Conservation (phyloP, 2,797 vertebrate genomes). For the Lycodopsis pacificus region DNA sequence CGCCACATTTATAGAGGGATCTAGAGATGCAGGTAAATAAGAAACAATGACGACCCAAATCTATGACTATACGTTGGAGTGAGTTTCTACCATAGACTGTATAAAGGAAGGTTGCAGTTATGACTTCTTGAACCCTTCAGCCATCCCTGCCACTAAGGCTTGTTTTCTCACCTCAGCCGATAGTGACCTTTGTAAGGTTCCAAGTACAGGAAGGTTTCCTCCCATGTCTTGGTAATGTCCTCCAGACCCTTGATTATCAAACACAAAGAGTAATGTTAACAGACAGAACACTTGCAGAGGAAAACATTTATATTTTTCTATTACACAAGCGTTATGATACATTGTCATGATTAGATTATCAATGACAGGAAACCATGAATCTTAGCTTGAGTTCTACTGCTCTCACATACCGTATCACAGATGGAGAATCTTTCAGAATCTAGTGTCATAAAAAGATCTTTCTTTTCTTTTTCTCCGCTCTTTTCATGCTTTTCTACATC, state of each 20-base stretch:
- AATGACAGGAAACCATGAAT: neutral
- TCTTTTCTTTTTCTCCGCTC: neutral
- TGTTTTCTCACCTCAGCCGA: conserved; percentile 82
- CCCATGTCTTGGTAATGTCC: conserved; percentile 86
- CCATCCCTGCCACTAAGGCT: neutral
- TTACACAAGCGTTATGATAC: neutral
- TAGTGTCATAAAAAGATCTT: neutral
- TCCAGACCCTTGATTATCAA: conserved; percentile 84
- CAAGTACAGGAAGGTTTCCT: conserved; percentile 83
- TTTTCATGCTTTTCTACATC: neutral
- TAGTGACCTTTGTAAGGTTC: conserved; percentile 88
- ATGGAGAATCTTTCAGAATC: neutral
- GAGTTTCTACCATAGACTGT: neutral
- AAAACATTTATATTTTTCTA: neutral
- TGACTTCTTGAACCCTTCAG: neutral
- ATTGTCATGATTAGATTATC: neutral
- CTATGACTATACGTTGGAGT: neutral
- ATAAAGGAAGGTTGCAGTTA: neutral
- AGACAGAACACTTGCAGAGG: neutral
- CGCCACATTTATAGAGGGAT: neutral
- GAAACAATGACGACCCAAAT: conserved; percentile 6
- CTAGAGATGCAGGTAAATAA: neutral
- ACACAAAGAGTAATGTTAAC: conserved; percentile 20
- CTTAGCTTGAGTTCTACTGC: neutral
- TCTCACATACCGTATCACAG: neutral